Percentiles rank a stretch among this genome's conserved stretches.
phyloP scores from a whole-genome alignment of 2,888 invertebrate genomes.

The Protodeltote pygarga region DNA sequence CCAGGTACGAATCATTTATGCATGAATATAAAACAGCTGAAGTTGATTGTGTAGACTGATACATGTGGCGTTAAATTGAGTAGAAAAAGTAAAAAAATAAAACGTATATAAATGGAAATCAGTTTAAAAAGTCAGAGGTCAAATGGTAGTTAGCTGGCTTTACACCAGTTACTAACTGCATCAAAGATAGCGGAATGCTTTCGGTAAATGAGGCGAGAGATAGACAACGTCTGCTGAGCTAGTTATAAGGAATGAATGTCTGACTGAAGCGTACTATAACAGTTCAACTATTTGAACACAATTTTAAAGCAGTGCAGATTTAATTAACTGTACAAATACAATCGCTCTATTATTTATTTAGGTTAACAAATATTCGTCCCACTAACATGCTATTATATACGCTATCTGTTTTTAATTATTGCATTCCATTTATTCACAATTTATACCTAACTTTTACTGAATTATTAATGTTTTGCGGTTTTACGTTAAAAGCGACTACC shows the following conservation, averaged over 20 bases:
- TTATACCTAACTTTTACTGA: background rate
- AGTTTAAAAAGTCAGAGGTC: no score
- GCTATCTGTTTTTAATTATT: background rate
- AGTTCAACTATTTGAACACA: no score
- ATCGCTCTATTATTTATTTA: background rate
- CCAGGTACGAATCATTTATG: no score
- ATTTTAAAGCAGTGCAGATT: no score
- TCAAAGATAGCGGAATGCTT: conserved; percentile 1
- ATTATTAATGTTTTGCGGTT: conserved; percentile 17
- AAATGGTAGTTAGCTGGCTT: conserved; percentile 4
- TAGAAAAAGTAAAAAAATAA: no score
- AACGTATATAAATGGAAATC: no score
- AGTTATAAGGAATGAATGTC: no score
- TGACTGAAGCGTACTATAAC: no score
- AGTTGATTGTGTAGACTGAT: no score
- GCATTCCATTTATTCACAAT: background rate
- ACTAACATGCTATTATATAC: background rate
- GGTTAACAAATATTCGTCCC: background rate
- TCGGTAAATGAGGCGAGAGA: background rate
- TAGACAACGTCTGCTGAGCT: background rate
- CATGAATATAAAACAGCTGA: no score
- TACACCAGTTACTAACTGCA: no score
- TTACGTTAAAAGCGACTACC: conserved; percentile 10
- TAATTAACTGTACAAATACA: background rate
- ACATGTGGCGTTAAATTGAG: no score